These are phyloP conservation scores for Acromyrmex heyeri DNA, from an alignment of 1,140 invertebrate species.

Conservation along the genomic window DNA sequence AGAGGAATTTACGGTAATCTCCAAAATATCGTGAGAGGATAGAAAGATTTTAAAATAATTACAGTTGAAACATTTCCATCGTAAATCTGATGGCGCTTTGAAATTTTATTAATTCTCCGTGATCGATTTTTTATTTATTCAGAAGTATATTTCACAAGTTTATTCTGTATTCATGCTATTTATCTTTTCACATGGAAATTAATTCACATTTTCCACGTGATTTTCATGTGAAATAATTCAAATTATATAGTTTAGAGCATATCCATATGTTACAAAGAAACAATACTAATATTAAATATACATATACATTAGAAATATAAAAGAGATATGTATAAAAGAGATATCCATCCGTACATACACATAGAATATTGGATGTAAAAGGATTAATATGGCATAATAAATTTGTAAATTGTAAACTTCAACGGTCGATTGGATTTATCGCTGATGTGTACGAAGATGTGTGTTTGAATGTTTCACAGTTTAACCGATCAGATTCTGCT, in stretches of 20 bases:
- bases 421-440: slow-evolving; percentile 15
- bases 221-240: slow-evolving; percentile 3
- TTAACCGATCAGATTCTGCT: slow-evolving; percentile 28
- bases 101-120: not conserved
- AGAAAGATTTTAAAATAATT: not conserved
- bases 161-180: not conserved
- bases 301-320: not conserved
- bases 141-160: not conserved
- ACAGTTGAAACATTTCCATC: not conserved
- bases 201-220: not conserved
- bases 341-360: not conserved
- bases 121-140: not conserved
- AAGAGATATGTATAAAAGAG: not conserved
- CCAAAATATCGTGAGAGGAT: not conserved
- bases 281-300: not conserved
- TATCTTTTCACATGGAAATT: not conserved
- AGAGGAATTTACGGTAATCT: not conserved
- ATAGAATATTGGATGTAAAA: not conserved
- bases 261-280: not conserved
- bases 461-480: slow-evolving; percentile 37
- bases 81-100: not conserved
- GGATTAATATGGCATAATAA: slow-evolving; percentile 22
- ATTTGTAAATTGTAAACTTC: slow-evolving; percentile 27
- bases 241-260: not conserved
- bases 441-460: slow-evolving; percentile 11